Evolutionary conservation across 1,140 invertebrate genomes (phyloP).

Genomic region (Habropoda laboriosa): DNA sequence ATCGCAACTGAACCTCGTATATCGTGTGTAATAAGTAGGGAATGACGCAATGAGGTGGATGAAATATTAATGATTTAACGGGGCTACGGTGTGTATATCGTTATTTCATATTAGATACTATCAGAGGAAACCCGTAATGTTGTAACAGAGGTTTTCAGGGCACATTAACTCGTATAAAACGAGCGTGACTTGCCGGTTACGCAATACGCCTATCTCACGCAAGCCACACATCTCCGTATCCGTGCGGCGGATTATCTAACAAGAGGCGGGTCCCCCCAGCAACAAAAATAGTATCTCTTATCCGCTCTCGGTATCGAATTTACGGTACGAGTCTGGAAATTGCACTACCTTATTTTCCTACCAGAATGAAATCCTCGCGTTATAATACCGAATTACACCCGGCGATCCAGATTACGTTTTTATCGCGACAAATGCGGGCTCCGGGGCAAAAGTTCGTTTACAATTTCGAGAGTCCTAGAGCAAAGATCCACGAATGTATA

Average conservation of each 20-base stretch:
- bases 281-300: background rate
- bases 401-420: no score
- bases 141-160: constrained; percentile 6
- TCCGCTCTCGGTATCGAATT: background rate
- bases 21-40: background rate
- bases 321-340: no score
- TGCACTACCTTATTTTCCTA: no score
- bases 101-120: constrained; percentile 5
- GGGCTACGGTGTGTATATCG: background rate
- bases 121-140: constrained; percentile 5
- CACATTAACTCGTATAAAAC: constrained; percentile 28
- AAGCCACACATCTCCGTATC: background rate
- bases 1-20: background rate
- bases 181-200: constrained; percentile 29
- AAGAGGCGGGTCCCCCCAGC: background rate
- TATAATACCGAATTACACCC: no score
- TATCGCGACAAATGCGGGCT: no score
- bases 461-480: no score
- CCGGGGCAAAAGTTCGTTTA: no score
- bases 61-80: background rate
- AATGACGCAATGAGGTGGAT: background rate
- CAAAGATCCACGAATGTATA: no score
- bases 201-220: constrained; percentile 28
- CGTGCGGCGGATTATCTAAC: constrained; percentile 7
- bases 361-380: no score